A percentile compares a stretch with the other conserved stretches of the same genome.
These are phyloP conservation scores for Ondatra zibethicus DNA, from an alignment of 2,113 vertebrate genomes.

Conservation along the genomic window DNA sequence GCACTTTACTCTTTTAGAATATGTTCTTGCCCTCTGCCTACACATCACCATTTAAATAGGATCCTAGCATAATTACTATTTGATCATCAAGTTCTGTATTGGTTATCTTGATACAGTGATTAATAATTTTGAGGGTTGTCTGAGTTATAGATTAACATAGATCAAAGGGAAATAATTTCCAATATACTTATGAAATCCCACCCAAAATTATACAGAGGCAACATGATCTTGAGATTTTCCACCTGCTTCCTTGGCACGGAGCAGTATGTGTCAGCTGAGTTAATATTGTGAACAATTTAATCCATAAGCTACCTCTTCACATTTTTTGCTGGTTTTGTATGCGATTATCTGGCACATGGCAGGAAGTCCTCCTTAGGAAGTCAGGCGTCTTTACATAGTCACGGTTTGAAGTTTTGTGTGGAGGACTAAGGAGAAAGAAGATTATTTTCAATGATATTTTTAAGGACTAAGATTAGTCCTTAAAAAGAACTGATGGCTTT, in stretches of 20 bases:
- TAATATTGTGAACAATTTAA: constrained; percentile 15
- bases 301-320: neutral
- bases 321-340: neutral
- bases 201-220: constrained; percentile 16
- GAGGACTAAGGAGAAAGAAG: neutral
- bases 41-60: neutral
- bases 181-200: constrained; percentile 31
- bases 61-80: neutral
- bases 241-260: constrained; percentile 1
- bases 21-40: neutral
- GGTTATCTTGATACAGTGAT: neutral
- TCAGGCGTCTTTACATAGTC: constrained; percentile 1
- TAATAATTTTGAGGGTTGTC: constrained; percentile 37
- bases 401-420: neutral
- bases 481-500: neutral
- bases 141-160: constrained; percentile 29
- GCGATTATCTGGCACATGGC: neutral
- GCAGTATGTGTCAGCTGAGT: constrained; percentile 10
- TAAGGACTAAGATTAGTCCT: neutral
- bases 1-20: neutral
- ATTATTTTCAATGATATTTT: constrained; percentile 54
- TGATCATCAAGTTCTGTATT: neutral
- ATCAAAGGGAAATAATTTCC: constrained; percentile 41
- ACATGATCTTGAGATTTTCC: constrained; percentile 32
- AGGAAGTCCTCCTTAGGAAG: constrained; percentile 15